These are phyloP conservation scores for Acanthopleura granulata DNA, from an alignment of 2,888 invertebrate species.

Conservation along the genomic window DNA sequence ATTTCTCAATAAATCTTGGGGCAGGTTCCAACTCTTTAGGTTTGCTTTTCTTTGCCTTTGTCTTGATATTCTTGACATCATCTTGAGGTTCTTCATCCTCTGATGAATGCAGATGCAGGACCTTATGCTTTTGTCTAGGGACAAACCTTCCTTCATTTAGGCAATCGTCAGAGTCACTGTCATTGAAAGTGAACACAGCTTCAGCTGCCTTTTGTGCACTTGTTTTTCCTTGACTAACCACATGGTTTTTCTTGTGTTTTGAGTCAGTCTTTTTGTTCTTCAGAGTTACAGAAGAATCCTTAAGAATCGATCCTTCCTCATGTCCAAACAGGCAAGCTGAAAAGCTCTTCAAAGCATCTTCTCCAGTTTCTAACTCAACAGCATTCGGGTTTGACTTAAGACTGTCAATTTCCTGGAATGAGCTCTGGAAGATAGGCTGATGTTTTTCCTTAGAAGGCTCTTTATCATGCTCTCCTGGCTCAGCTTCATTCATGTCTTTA, in stretches of 20 bases:
- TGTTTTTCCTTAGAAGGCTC: no score
- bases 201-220: neutral
- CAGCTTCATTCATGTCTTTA: no score
- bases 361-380: no score
- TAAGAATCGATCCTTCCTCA: no score
- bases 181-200: conserved; percentile 3
- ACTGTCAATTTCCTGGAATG: no score
- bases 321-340: no score
- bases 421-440: no score
- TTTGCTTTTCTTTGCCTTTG: conserved; percentile 22
- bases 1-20: neutral
- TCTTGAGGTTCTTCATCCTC: conserved; percentile 22
- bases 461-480: no score
- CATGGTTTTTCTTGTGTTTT: neutral
- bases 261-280: conserved; percentile 1
- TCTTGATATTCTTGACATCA: conserved; percentile 21
- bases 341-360: no score
- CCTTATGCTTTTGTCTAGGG: neutral
- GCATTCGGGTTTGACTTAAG: no score
- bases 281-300: no score
- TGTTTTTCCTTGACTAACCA: neutral
- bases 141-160: neutral
- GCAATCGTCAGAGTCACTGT: conserved; percentile 8
- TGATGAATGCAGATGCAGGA: neutral
- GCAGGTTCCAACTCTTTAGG: neutral